Base-by-base conservation (phyloP, 2,113 vertebrate species). In the Budorcas taxicolor region DNA sequence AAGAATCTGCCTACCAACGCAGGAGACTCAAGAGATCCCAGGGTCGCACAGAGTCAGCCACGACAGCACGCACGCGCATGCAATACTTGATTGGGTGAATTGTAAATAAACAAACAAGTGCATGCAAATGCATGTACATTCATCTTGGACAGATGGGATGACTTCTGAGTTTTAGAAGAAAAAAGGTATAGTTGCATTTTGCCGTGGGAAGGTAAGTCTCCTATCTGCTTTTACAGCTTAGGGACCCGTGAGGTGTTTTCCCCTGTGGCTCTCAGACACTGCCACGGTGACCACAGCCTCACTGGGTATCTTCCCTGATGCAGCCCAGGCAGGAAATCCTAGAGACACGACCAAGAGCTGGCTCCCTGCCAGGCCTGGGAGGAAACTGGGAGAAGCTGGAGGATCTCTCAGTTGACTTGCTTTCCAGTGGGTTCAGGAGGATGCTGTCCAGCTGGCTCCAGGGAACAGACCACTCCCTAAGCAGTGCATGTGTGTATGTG, bases 331-430 rank as follows among this genome's bases (percentile, higher is more conserved):
- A 95, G 97, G 97, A 96, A 97, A 84, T 85, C 94, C 90, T 80
- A 96, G 97, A 87, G 93, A 52, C 55, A 85, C 47, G 92, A 96
- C 97, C 89, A 91, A 96, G 94, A 57, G 88, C 90, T 97, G 95
- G 78, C 95, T 92, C 90, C 87, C 91, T n/a, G 95, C 94, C 96
- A 98, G 96, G 90, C n/a, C 89, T 90, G 94, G 88, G 96, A 96
- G 97, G 83, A 55, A 45, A 90, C 47, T 95, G 97, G 74, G 96
- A 91, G 82, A 91, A 87, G 47, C 7, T 95, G 97, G 98, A 97
- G 91, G 76, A 25, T 78, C 95, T 97, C 97, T 97, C 97, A 97
- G 95, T 89, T 95, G 94, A 96, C 90, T 50, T 21, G 88, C 45
- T 45, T 85, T 74, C 90, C 33, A 53, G 14, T 50, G 87, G 60